Evolutionary conservation across 1,140 invertebrate genomes (phyloP), one percentile per base, ranked within the genome.

Genomic region (Halictus rubicundus): DNA sequence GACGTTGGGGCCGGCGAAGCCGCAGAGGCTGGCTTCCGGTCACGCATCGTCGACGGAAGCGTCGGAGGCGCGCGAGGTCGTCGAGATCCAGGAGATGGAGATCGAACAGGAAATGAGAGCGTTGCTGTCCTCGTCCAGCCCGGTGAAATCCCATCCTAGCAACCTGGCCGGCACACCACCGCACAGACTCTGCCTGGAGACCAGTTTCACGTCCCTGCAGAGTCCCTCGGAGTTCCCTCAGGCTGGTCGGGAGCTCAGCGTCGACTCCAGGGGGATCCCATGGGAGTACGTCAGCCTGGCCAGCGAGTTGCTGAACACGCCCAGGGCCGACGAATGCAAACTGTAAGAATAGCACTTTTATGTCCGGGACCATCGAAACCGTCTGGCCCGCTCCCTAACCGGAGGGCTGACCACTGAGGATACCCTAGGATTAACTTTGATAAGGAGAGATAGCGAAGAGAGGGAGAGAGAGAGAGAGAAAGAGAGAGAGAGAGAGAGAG

Each of bases 131-230:
- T 81, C 89, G 12, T 88, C 89, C 57, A 93, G 90, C 66, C 91
- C 91, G 6, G 72, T 32, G 12, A 82, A 80, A 23, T 73, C 57
- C 8, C 80, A 81, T 16, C 65, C 71, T 2, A 73, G 54, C 74
- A 84, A 85, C 49, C 59, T 86, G 78, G 91, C 91, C 76, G 93
- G 91, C 65, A 94, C 92, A 75, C 94, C 93, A 68, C 95, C 93
- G 78, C 95, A 94, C 78, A 93, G 94, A 73, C 90, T 96, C 19
- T 96, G 95, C 83, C 91, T 97, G 69, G 96, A 97, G 90, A 97
- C 96, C 1, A 96, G 96, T 84, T 97, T 97, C 90, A 96, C 96
- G 5, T 96, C 95, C 68, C 89, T 95, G 8, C 94, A 94, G 74
- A 94, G 93, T 83, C 94, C 95, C 0, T 91, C 92, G 25, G 91